Conservation (phyloP, 2,797 vertebrate genomes). For the Anomalospiza imberbis region DNA sequence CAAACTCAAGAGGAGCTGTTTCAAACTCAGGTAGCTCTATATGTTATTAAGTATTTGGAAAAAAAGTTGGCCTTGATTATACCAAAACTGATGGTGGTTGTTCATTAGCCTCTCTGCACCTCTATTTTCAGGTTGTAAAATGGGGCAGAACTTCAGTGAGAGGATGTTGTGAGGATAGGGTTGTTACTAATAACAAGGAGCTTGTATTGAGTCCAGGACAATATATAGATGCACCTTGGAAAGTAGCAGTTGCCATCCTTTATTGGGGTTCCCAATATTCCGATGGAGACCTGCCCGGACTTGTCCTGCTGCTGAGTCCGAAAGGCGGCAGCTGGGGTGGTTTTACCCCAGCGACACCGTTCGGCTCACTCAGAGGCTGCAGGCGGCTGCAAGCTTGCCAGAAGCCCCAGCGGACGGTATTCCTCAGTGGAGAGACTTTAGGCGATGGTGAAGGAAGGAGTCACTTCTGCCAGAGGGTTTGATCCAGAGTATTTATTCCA, state of each 20-base stretch:
- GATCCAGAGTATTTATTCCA: too few relatives aligned
- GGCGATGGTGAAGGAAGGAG: too few relatives aligned
- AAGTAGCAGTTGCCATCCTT: neutral
- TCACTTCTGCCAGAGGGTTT: too few relatives aligned
- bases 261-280: too few relatives aligned
- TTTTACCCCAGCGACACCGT: too few relatives aligned
- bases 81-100: neutral
- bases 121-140: neutral
- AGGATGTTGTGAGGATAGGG: neutral
- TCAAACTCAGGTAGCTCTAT: neutral
- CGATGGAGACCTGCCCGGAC: too few relatives aligned
- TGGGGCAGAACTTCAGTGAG: neutral
- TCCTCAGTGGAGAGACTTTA: too few relatives aligned
- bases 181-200: neutral
- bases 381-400: too few relatives aligned
- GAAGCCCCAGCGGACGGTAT: too few relatives aligned
- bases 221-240: neutral
- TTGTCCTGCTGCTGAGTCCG: too few relatives aligned
- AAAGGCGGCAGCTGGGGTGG: too few relatives aligned
- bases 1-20: neutral
- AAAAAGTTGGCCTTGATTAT: neutral
- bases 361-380: too few relatives aligned
- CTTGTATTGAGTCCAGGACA: neutral
- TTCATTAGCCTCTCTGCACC: neutral
- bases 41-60: neutral